These are phyloP conservation scores for Nycticorax nycticorax DNA, from an alignment of 2,113 vertebrate species.

Conservation along the genomic window DNA sequence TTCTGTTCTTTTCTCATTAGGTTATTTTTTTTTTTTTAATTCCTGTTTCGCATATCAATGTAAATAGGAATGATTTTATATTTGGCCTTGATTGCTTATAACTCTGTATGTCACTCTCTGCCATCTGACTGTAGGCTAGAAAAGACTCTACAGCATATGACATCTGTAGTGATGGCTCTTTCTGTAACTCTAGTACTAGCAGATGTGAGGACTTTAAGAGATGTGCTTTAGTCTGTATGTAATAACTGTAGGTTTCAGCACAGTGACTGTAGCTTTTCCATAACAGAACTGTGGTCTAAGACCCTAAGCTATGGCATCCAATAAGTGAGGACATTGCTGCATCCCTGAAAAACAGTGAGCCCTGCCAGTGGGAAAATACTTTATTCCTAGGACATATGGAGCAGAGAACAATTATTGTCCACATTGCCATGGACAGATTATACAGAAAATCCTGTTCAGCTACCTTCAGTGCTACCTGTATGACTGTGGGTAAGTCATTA, in stretches of 20 bases:
- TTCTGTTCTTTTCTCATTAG: neutral
- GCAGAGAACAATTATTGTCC: neutral
- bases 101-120: neutral
- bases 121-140: neutral
- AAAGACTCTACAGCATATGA: neutral
- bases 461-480: neutral
- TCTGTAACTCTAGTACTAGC: neutral
- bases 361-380: neutral
- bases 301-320: neutral
- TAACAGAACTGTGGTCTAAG: neutral
- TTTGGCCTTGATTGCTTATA: neutral
- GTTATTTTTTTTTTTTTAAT: neutral
- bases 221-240: neutral
- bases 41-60: neutral
- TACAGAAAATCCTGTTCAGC: rapidly evolving
- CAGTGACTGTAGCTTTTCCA: neutral
- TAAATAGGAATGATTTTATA: neutral
- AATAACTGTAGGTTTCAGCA: neutral
- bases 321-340: neutral
- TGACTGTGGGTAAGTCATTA: neutral
- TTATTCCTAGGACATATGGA: neutral
- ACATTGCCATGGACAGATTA: neutral
- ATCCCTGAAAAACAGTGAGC: neutral
- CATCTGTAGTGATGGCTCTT: neutral
- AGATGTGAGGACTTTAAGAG: neutral